Percentiles rank a stretch among this genome's conserved stretches.
phyloP scores from a whole-genome alignment of 2,797 vertebrate genomes.

The Sebastes ruberrimus region DNA sequence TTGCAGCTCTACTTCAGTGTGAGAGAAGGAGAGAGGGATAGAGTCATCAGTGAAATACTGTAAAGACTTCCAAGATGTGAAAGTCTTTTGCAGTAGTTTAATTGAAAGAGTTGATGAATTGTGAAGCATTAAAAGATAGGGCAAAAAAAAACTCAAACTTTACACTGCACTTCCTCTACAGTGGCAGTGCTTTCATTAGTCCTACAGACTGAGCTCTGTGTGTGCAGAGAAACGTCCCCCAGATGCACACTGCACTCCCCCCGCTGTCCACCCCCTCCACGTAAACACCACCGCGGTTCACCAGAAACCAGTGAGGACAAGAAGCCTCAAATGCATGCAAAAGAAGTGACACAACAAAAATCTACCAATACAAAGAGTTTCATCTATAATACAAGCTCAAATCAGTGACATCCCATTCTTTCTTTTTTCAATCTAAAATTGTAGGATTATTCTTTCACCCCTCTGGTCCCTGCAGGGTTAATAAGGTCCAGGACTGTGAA shows the following conservation, averaged over 20 bases:
- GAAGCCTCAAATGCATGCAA: neutral
- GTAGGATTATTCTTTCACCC: neutral
- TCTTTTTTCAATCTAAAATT: neutral
- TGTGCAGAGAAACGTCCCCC: constrained; percentile 64
- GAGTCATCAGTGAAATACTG: neutral
- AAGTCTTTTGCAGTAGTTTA: neutral
- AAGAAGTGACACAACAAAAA: neutral
- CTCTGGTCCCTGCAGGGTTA: neutral
- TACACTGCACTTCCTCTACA: neutral
- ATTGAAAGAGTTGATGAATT: neutral
- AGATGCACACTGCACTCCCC: constrained; percentile 75
- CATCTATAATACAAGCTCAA: neutral
- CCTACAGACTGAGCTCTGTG: constrained; percentile 44
- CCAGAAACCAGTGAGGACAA: constrained; percentile 18
- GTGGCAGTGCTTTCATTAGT: constrained; percentile 30
- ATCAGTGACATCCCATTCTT: neutral
- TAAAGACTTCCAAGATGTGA: neutral
- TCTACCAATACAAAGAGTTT: neutral
- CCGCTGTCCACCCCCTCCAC: constrained; percentile 78
- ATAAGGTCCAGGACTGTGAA: neutral
- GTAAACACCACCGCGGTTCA: constrained; percentile 74
- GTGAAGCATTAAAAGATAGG: neutral
- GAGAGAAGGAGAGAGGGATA: neutral
- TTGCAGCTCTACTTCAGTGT: neutral
- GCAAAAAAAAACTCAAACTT: neutral